phyloP scores from a whole-genome alignment of 2,888 invertebrate genomes.

The Trileptium ribeirensis region DNA sequence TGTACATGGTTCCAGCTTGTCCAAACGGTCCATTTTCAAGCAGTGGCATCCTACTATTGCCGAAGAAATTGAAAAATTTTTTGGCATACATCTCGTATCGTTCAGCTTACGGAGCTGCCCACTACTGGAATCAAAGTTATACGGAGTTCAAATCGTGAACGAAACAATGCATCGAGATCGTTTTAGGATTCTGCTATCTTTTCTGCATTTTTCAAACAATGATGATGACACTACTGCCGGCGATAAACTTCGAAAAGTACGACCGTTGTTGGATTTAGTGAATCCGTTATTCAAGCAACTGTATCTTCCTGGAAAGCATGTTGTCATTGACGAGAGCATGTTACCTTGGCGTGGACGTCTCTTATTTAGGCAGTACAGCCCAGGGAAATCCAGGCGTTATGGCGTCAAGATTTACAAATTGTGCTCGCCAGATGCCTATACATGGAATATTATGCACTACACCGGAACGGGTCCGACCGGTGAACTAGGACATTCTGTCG shows the following conservation, averaged over 20 bases:
- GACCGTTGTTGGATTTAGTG: neutral
- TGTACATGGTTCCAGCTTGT: neutral
- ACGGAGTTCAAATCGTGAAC: neutral
- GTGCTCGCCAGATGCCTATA: neutral
- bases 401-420: neutral
- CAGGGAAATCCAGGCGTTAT: neutral
- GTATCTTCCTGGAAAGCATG: neutral
- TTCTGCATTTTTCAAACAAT: slow-evolving; percentile 5
- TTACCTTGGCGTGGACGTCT: slow-evolving; percentile 2
- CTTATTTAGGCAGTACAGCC: neutral
- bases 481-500: neutral
- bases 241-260: neutral
- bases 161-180: neutral
- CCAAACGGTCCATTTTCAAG: no score
- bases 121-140: neutral
- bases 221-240: neutral
- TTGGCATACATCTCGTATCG: neutral
- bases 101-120: neutral
- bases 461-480: neutral
- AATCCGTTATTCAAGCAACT: neutral
- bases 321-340: slow-evolving; percentile 1
- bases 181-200: neutral
- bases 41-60: neutral
- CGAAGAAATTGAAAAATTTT: neutral
- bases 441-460: neutral